Base-by-base conservation (phyloP, 2,113 vertebrate species). In the Entomyzon cyanotis region DNA sequence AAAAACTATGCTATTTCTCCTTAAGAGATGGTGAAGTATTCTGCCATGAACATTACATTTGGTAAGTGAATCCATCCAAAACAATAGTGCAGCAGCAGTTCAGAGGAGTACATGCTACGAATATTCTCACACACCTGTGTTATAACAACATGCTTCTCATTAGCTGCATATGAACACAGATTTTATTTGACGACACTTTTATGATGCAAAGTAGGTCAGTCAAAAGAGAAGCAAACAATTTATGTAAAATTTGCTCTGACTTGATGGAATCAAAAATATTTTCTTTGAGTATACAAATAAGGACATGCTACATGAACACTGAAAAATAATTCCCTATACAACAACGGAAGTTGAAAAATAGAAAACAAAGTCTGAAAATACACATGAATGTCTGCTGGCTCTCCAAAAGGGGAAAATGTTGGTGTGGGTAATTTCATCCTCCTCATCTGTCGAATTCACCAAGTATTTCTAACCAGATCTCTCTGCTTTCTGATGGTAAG, bases 381-480 rank as follows among this genome's bases (percentile, higher is more conserved):
- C 75, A 69, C 35, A 73, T 30, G 50, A 91, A 84, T 59, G 19
- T 78, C 47, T 91, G 44, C 24, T 60, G 55, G 46, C 25, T 93
- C 74, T 90, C 46, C 68, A 87, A 78, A 94, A 93, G 35, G 27
- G 50, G 58, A 88, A 74, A 76, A 91, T 11, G 7, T 79, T 85
- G 71, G 49, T 93, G 47, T 33, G 63, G 71, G 60, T 85, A 76
- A 90, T 94, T 94, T 88, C 49, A 94, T 83, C 35, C 25, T 89
- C 64, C 41, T 91, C 89, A 80, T 70, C 70, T 4, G 0, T 90
- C 53, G 92, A 79, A 58, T 65, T 89, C 63, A 94, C 21, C 75
- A 93, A 46, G 44, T 96, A 82, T 85, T 84, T 90, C 89, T 91
- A 85, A 94, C 71, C 79, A 92, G 58, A 93, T 87, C 42, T 94